Evolutionary conservation across 2,797 vertebrate genomes (phyloP), one percentile per base, ranked within the genome.

Genomic region (Menidia menidia): DNA sequence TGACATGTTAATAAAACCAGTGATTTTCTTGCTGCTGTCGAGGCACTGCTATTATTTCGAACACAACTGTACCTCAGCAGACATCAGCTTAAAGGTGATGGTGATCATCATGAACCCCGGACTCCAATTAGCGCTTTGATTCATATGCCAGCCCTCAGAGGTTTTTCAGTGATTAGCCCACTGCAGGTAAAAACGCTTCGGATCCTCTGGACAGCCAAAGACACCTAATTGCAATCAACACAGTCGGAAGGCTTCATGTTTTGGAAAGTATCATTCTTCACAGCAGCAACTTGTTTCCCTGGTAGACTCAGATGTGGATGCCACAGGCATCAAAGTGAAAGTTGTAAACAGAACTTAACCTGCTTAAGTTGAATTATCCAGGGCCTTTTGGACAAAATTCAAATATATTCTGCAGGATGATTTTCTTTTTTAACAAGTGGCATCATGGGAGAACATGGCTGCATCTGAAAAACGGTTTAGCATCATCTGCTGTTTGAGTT

Each of bases 271-370:
- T 92, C 86, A 80, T 77, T 90, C 87, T 88, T 87, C 64, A 85
- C 89, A 84, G 48, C 68, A 31, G 65, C 71, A 77, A 65, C 65
- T 73, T 67, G 70, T 80, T 84, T 84, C 67, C 75, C 83, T 80
- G 75, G 58, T 73, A 83, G 64, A 82, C 65, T 77, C 88, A 89
- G 90, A 90, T 85, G 90, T 84, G 59, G 75, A 76, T 80, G 35
- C 68, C 60, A 63, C 43, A 32, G 68, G 75, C 68, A 80, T 72
- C 48, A 47, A 13, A 74, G 43, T 69, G 39, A 85, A 83, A 87
- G 81, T 81, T 78, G 80, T 72, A 81, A 85, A 85, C 74, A 50
- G 30, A 68, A 33, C 69, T 74, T 83, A 54, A 67, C 60, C 76
- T 74, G 68, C 79, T 65, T 81, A 60, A 70, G 12, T 59, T 15